Base-by-base conservation (phyloP, 2,888 invertebrate genomes). In the Lasioglossum vierecki region DNA sequence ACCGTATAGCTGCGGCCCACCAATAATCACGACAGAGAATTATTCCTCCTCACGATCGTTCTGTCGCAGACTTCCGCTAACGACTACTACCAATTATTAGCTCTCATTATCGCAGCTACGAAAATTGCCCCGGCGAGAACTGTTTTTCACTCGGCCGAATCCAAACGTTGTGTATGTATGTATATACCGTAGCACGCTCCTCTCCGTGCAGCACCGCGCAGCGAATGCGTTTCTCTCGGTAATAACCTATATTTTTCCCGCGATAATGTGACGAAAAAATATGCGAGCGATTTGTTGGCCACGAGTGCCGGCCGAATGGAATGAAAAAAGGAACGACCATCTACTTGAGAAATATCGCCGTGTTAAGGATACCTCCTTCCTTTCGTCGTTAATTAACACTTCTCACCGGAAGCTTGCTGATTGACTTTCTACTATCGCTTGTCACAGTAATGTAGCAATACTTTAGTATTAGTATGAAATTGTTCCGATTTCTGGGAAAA, bases 1-100 rank as follows among this genome's bases (percentile, higher is more conserved):
- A 60, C 60, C 46, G 71, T 70, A 41, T 26, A 78, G 70, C 68
- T 46, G 73, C 79, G 60, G 76, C 70, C 68, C 75, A 73, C 81
- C 81, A 68, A 88, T 90, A 88, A 88, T 88, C 82, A 79, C 72
- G 39, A n/a, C 74, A 68, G 82, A 74, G 78, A 83, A 88, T 87
- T 90, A 87, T 77, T 75, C 83, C 80, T 85, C 70, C 57, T 73
- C 79, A 70, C 80, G 83, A 87, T 80, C 75, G 66, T 63, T 77
- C 82, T 66, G 79, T 88, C 80, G 80, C 88, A 82, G 76, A 82
- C 78, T 86, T 86, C 84, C 86, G 84, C 86, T 84, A 88, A 89
- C 84, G 84, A 86, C 82, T 86, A 83, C 77, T 68, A 79, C 77
- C 82, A 84, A 88, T 90, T 85, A 84, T 89, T 88, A 88, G 80